Conservation (phyloP, 53 echinoderm and acorn worm genomes). For the Antedon mediterranea region DNA sequence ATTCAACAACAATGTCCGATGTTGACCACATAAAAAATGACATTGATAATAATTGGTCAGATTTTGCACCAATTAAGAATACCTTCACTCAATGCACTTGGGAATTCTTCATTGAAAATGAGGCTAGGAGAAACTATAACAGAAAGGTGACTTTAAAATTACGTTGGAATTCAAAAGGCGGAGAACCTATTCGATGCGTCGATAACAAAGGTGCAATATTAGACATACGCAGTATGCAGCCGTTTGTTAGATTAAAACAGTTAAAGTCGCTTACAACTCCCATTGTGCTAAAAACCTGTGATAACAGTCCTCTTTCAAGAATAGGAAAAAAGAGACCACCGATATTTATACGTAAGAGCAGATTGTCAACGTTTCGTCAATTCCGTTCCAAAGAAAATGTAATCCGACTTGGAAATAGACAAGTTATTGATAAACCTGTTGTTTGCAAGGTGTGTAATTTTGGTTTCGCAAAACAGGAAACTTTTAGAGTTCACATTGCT, state of each 20-base stretch:
- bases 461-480: not conserved
- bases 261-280: not conserved
- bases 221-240: not conserved
- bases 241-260: not conserved
- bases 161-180: not conserved
- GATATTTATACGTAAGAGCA: not conserved
- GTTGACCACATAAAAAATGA: not conserved
- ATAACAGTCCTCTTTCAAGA: not conserved
- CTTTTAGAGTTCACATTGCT: not conserved
- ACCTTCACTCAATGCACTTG: not conserved
- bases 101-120: not conserved
- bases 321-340: not conserved
- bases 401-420: not conserved
- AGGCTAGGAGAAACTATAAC: not conserved
- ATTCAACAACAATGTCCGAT: no score
- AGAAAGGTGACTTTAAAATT: not conserved
- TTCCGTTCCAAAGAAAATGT: not conserved
- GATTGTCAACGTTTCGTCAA: not conserved
- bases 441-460: not conserved
- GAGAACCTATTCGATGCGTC: not conserved
- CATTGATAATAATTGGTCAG: not conserved
- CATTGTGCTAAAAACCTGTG: not conserved
- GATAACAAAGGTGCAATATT: not conserved
- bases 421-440: not conserved
- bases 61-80: not conserved